Evolutionary conservation across 2,888 invertebrate genomes (phyloP).

Genomic region (Neuroscelio doddi): DNA sequence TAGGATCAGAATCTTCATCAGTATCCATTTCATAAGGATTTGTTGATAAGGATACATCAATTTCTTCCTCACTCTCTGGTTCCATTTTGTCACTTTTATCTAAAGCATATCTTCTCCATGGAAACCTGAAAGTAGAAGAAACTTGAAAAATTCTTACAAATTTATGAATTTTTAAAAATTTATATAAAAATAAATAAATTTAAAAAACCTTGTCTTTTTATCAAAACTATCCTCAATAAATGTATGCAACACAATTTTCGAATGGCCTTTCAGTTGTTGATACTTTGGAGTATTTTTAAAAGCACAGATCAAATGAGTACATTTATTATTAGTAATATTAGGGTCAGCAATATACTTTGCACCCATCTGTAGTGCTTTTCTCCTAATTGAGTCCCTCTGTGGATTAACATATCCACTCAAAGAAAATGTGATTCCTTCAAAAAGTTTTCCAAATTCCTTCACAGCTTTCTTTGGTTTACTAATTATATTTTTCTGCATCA

Average conservation of each 20-base stretch:
- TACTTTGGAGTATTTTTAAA: conserved; percentile 69
- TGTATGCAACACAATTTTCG: conserved; percentile 62
- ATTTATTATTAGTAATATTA: conserved; percentile 61
- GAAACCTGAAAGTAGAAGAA: conserved; percentile 54
- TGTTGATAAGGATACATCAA: conserved; percentile 44
- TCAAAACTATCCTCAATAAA: conserved; percentile 66
- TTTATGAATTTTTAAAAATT: too few relatives aligned
- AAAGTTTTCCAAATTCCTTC: conserved; percentile 58
- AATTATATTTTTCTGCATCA: conserved; percentile 2
- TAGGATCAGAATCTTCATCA: conserved; percentile 55
- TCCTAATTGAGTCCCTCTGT: conserved; percentile 64
- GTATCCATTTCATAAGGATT: conserved; percentile 43
- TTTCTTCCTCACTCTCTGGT: conserved; percentile 68
- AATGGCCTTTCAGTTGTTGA: conserved; percentile 58
- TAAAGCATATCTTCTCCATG: conserved; percentile 68
- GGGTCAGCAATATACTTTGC: conserved; percentile 65
- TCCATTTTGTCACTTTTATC: conserved; percentile 53
- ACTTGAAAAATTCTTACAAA: too few relatives aligned
- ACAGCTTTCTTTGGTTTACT: conserved; percentile 31
- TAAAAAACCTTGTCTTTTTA: conserved; percentile 60
- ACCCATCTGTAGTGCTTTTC: conserved; percentile 67
- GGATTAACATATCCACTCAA: conserved; percentile 69
- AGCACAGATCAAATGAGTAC: conserved; percentile 67
- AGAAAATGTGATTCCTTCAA: conserved; percentile 61
- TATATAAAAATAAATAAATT: conserved; percentile 5